Evolutionary conservation across 2,888 invertebrate genomes (phyloP).

Genomic region (Amphipyra berbera): DNA sequence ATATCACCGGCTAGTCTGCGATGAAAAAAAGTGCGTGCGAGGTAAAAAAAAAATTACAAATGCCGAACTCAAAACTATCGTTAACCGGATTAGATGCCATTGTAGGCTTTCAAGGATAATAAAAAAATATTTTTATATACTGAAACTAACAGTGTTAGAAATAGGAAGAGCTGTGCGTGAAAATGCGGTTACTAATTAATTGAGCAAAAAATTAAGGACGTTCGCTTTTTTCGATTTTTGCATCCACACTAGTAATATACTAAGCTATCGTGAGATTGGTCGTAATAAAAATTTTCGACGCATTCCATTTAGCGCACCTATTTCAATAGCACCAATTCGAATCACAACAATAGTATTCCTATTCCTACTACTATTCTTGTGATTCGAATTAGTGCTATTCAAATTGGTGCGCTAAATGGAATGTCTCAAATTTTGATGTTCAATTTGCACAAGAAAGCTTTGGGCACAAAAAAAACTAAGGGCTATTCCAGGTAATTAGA

Average conservation of each 20-base stretch:
- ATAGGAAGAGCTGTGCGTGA: constrained; percentile 4
- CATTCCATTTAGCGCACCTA: too few relatives aligned
- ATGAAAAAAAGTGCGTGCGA: constrained; percentile 15
- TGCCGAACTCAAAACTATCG: constrained; percentile 15
- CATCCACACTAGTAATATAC: not conserved
- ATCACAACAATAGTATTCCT: too few relatives aligned
- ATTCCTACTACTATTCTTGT: too few relatives aligned
- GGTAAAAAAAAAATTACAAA: constrained; percentile 16
- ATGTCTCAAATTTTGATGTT: too few relatives aligned
- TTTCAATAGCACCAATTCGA: too few relatives aligned
- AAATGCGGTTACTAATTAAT: not conserved
- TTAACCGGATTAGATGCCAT: constrained; percentile 19
- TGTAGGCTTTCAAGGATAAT: constrained; percentile 13
- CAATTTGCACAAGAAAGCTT: too few relatives aligned
- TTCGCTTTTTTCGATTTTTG: not conserved
- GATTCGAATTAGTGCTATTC: too few relatives aligned
- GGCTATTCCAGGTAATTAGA: too few relatives aligned
- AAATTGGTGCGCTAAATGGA: too few relatives aligned
- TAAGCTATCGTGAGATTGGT: too few relatives aligned
- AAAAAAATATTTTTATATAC: constrained; percentile 8
- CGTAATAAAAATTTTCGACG: too few relatives aligned
- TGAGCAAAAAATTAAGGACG: not conserved
- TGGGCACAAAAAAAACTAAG: too few relatives aligned
- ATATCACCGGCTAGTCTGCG: constrained; percentile 14
- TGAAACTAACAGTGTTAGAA: constrained; percentile 1